A percentile compares a stretch with the other conserved stretches of the same genome.
These are phyloP conservation scores for Bradypus variegatus DNA, from an alignment of 2,797 vertebrate genomes.

Conservation along the genomic window DNA sequence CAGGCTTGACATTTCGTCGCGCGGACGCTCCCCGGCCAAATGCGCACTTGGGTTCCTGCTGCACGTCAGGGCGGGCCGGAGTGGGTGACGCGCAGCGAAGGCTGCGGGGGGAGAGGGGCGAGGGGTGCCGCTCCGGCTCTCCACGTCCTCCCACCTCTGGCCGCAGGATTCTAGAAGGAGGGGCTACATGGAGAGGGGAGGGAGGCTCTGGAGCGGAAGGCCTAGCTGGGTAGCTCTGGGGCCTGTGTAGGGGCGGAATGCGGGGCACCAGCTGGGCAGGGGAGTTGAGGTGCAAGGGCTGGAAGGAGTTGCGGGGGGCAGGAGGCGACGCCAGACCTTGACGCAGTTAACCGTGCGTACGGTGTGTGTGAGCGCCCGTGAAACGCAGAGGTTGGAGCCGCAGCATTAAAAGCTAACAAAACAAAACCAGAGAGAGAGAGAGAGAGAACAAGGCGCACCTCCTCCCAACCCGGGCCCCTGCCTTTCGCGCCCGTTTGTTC, in stretches of 20 bases:
- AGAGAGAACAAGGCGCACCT: background rate
- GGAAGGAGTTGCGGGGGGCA: background rate
- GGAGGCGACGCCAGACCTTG: background rate
- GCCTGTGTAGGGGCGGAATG: background rate
- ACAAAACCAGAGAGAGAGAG: background rate
- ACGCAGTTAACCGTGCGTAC: background rate
- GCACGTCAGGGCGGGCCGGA: background rate
- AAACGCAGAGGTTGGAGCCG: background rate
- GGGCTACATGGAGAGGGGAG: background rate
- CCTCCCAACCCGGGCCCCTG: background rate
- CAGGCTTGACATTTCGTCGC: background rate
- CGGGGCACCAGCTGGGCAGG: background rate
- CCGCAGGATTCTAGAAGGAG: slow-evolving; percentile 32
- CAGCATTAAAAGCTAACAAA: background rate
- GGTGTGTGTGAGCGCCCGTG: background rate
- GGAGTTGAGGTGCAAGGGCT: background rate
- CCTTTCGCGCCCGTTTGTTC: slow-evolving; percentile 1
- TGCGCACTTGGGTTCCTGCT: background rate
- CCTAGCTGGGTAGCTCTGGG: background rate
- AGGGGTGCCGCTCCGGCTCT: background rate
- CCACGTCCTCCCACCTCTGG: background rate
- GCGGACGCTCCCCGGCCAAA: background rate
- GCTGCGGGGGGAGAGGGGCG: background rate
- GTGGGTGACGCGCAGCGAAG: background rate
- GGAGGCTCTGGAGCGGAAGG: background rate